These are phyloP conservation scores for Chaetoderma sp. DNA, from an alignment of 2,888 invertebrate species.

Conservation along the genomic window DNA sequence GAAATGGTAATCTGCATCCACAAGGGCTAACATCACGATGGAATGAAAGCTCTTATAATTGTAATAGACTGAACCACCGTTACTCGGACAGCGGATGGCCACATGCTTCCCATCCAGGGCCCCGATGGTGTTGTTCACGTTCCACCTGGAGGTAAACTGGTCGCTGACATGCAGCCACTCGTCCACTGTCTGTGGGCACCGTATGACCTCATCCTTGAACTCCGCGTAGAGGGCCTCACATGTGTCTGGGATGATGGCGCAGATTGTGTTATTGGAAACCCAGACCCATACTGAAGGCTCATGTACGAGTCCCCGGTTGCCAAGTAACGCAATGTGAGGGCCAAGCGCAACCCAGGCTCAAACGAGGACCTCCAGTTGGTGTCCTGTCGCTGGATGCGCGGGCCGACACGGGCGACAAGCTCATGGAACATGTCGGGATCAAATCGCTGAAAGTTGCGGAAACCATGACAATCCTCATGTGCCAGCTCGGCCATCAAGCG, in stretches of 20 bases:
- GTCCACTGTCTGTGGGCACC: neutral
- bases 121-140: slow-evolving; percentile 4
- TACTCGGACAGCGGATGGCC: slow-evolving; percentile 1
- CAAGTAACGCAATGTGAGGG: slow-evolving; percentile 25
- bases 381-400: neutral
- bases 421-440: no score
- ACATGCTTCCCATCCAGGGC: slow-evolving; percentile 18
- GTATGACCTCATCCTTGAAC: slow-evolving; percentile 12
- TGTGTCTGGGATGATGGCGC: slow-evolving; percentile 5
- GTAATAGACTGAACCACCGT: slow-evolving; percentile 1
- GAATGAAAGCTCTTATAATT: slow-evolving; percentile 15
- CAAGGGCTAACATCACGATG: slow-evolving; percentile 8
- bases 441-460: no score
- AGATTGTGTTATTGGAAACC: slow-evolving; percentile 25
- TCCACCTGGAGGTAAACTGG: neutral
- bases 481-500: no score
- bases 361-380: neutral
- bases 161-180: slow-evolving; percentile 12
- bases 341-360: slow-evolving; percentile 18
- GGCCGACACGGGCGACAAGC: neutral
- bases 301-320: slow-evolving; percentile 24
- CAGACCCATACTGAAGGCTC: slow-evolving; percentile 11
- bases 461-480: no score
- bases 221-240: slow-evolving; percentile 19
- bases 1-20: slow-evolving; percentile 2